These are phyloP conservation scores for Heterodera carotae DNA, from an alignment of 1,140 invertebrate species.

Conservation along the genomic window DNA sequence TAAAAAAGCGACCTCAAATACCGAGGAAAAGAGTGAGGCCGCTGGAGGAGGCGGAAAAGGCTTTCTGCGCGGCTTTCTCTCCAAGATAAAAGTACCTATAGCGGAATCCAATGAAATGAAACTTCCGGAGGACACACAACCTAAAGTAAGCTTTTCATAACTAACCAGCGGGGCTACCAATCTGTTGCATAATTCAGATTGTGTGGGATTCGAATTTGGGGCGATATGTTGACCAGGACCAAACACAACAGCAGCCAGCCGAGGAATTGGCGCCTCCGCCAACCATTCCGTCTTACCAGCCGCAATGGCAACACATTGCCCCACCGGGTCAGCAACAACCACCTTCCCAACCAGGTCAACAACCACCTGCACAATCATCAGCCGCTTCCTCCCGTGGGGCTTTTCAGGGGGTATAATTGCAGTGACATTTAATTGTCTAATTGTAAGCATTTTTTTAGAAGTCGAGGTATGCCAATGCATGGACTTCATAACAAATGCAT, in stretches of 20 bases:
- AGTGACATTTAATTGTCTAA: not conserved
- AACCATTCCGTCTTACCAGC: not conserved
- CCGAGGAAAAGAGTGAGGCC: not conserved
- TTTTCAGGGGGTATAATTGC: conserved; percentile 23
- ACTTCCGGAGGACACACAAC: conserved; percentile 24
- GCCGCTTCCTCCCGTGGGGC: not conserved
- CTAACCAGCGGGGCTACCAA: too few relatives aligned
- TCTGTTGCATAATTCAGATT: conserved; percentile 25
- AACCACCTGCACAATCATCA: not conserved
- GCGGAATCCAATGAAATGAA: conserved; percentile 13
- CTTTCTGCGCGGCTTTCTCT: conserved; percentile 22
- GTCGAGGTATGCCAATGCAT: conserved; percentile 29
- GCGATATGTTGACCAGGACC: conserved; percentile 22
- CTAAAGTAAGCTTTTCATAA: conserved; percentile 9
- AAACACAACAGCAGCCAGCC: not conserved
- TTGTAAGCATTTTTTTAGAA: conserved; percentile 29
- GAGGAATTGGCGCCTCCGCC: conserved; percentile 27
- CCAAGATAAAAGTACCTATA: conserved; percentile 23
- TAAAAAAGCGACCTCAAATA: not conserved
- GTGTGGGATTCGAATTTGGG: conserved; percentile 20
- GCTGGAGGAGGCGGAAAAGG: conserved; percentile 1
- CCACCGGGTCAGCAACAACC: not conserved
- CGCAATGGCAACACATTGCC: conserved; percentile 12
- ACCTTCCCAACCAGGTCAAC: not conserved
- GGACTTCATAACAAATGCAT: conserved; percentile 21